Evolutionary conservation across 2,113 vertebrate species (phyloP), one percentile per base, ranked within the genome.

Genomic region (Condylura cristata): DNA sequence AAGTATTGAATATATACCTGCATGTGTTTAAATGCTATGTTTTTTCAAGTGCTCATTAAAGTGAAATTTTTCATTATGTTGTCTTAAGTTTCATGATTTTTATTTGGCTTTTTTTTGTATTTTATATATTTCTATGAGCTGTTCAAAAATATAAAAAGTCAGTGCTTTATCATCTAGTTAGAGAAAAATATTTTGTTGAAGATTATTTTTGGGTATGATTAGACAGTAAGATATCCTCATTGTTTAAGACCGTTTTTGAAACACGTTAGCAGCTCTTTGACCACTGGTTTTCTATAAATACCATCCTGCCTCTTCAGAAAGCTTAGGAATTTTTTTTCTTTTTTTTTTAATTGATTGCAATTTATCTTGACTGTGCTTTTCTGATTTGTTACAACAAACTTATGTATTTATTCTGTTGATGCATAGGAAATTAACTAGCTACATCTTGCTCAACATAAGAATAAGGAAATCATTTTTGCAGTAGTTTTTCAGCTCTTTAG

Each of bases 321-420:
- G 8, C 17, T 81, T 58, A 83, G 60, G n/a, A 37, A 4, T 81
- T 28, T 89, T 32, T 83, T 0, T 86, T 8, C 68, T 20, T 60
- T 14, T 5, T 53, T 32, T 20, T 32, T 65, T 32, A 82, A 71
- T 84, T 87, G 32, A 37, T 60, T 66, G 28, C 7, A 83, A 7
- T 91, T 82, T 70, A 8, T 81, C 48, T 53, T 53, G 71, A 39
- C 41, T 80, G 26, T 79, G 41, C 48, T 5, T 71, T 91, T 95
- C 37, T 96, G 44, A 86, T 60, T 82, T 70, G 34, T 89, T 66
- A 51, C 8, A 20, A 61, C 32, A 30, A 91, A 85, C 63, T 93
- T 71, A 63, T 26, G 5, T 86, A 75, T 94, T 96, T 79, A 60
- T 90, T 94, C 65, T 81, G 24, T 71, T 84, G 70, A 53, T 85